Evolutionary conservation across 2,113 vertebrate species (phyloP).

Genomic region (Spheniscus mendiculus): DNA sequence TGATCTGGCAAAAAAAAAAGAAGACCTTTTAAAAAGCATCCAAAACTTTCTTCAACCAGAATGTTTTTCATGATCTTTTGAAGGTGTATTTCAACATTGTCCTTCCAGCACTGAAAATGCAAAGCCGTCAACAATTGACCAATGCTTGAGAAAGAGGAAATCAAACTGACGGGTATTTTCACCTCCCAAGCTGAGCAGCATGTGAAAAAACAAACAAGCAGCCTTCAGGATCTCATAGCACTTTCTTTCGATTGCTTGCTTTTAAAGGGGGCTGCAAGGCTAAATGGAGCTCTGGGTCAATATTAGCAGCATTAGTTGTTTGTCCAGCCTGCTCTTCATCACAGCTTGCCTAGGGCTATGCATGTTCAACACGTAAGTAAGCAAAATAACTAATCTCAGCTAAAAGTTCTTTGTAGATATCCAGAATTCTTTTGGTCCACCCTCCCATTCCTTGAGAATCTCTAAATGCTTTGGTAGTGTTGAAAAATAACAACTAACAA

Average conservation of each 20-base stretch:
- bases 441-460: neutral
- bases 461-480: neutral
- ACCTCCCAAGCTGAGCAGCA: slow-evolving; percentile 33
- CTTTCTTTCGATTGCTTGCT: slow-evolving; percentile 50
- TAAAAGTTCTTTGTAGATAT: neutral
- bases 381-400: neutral
- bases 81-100: neutral
- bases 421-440: neutral
- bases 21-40: neutral
- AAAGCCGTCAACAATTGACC: neutral
- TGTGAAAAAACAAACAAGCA: slow-evolving; percentile 58
- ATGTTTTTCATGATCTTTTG: neutral
- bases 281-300: slow-evolving; percentile 17
- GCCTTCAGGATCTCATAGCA: neutral
- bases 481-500: neutral
- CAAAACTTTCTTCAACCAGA: neutral
- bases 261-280: neutral
- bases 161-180: neutral
- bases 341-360: slow-evolving; percentile 1
- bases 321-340: slow-evolving; percentile 16
- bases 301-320: slow-evolving; percentile 10
- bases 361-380: neutral
- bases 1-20: neutral
- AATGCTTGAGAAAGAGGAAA: slow-evolving; percentile 42
- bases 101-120: neutral